Evolutionary conservation across 1,140 invertebrate genomes (phyloP), one percentile per base, ranked within the genome.

Genomic region (Zaprionus gabonicus): DNA sequence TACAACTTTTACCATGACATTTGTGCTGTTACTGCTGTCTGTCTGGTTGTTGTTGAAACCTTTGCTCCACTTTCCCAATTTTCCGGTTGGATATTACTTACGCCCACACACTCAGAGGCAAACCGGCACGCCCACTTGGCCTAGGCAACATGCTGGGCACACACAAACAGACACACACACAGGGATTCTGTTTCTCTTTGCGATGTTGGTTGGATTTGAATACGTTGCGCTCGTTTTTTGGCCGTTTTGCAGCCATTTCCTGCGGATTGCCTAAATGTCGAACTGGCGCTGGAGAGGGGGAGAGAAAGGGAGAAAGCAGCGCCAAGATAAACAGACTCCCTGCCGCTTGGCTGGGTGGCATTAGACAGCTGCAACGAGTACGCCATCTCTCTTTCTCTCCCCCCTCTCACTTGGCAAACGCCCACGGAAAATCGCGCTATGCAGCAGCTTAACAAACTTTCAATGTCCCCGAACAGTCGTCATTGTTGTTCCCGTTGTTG

Each of bases 321-420:
- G 74, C 38, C 75, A 81, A 78, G 84, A 87, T 81, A 87, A 87
- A 88, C 85, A 88, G 78, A 66, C 68, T 68, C 63, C 83, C 80
- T 77, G 80, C 56, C 77, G 82, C 82, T 80, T 59, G 65, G 58
- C 49, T 71, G 81, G 56, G 62, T 73, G 73, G 57, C 81, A 76
- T 83, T 71, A 78, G 80, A 63, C 85, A 78, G 80, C 78, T 87
- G 84, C 80, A 76, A 76, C 76, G 67, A 58, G 62, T 38, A 51
- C 53, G 41, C 41, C 6, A 6, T 44, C 41, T 17, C n/a, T 2
- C 15, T n/a, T 1, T 7, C 41, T 44, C 41, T 17, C 41, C 1
- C 41, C 6, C 6, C 31, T 57, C 65, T 73, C 65, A 49, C 66
- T 65, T 66, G 51, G 1, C 53, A 9, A 44, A 23, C 64, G 56